Evolutionary conservation across 2,113 vertebrate genomes (phyloP).

Genomic region (Talpa occidentalis): DNA sequence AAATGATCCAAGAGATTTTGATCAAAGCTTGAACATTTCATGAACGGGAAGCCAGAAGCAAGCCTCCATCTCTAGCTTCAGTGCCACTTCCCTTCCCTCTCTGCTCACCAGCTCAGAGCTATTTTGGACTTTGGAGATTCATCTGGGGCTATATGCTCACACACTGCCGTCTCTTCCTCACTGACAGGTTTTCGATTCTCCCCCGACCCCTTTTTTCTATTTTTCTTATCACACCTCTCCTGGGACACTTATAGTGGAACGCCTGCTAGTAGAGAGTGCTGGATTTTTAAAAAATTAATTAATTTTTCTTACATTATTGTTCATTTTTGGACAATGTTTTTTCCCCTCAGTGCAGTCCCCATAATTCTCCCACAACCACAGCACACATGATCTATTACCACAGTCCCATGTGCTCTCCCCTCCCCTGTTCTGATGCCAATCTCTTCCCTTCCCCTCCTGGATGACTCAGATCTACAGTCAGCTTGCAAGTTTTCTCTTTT

Average conservation of each 20-base stretch:
- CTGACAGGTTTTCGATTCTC: not conserved
- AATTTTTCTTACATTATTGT: too few species aligned
- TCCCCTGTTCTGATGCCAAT: too few species aligned
- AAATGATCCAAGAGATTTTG: not conserved
- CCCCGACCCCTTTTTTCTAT: not conserved
- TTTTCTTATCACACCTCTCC: not conserved
- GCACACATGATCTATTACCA: too few species aligned
- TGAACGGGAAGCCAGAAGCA: not conserved
- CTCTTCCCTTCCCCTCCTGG: too few species aligned
- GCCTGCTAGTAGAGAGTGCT: not conserved
- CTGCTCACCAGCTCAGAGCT: not conserved
- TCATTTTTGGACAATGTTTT: too few species aligned
- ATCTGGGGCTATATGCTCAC: not conserved
- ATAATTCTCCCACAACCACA: too few species aligned
- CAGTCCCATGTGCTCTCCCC: too few species aligned
- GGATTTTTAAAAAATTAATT: not conserved
- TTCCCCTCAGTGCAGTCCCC: too few species aligned
- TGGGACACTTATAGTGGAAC: not conserved
- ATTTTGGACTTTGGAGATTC: not conserved
- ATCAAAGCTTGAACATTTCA: not conserved
- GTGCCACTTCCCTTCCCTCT: not conserved
- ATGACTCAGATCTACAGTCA: too few species aligned
- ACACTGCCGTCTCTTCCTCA: not conserved
- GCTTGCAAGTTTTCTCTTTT: too few species aligned
- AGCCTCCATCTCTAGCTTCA: not conserved